phyloP scores from a whole-genome alignment of 2,113 vertebrate species.

The Neotragus pygmaeus region DNA sequence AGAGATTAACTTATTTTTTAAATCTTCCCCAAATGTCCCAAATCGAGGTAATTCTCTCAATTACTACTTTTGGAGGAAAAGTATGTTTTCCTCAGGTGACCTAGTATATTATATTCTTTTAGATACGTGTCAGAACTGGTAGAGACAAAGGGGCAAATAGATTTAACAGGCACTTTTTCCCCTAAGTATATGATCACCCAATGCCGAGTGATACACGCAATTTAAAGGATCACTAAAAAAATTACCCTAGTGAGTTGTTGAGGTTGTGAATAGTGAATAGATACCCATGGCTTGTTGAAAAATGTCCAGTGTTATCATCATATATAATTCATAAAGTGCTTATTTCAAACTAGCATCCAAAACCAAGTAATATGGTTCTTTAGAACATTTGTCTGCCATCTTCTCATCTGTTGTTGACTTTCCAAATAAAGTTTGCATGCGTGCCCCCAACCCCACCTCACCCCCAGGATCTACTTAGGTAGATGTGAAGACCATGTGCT shows the following conservation, averaged over 20 bases:
- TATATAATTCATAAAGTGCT: slow-evolving; percentile 10
- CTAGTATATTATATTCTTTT: not conserved
- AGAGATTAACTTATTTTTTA: not conserved
- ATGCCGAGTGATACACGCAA: not conserved
- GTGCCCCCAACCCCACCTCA: fast-evolving
- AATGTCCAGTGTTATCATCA: not conserved
- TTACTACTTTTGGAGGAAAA: not conserved
- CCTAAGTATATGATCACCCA: not conserved
- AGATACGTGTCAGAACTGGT: not conserved
- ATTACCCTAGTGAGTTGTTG: not conserved
- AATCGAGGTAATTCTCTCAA: not conserved
- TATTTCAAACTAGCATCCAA: not conserved
- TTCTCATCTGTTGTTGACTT: not conserved
- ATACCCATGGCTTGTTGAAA: not conserved
- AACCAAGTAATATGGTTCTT: not conserved
- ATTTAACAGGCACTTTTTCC: not conserved
- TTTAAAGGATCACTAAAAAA: slow-evolving; percentile 17
- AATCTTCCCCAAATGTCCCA: not conserved
- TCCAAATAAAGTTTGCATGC: not conserved
- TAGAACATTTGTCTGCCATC: not conserved
- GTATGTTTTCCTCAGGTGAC: not conserved
- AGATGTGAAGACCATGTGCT: not conserved
- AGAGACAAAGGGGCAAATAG: not conserved
- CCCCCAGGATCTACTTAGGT: not conserved
- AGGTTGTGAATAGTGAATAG: slow-evolving; percentile 11